These are phyloP conservation scores for Choristoneura rosaceana DNA, from an alignment of 2,888 invertebrate genomes.

Conservation along the genomic window DNA sequence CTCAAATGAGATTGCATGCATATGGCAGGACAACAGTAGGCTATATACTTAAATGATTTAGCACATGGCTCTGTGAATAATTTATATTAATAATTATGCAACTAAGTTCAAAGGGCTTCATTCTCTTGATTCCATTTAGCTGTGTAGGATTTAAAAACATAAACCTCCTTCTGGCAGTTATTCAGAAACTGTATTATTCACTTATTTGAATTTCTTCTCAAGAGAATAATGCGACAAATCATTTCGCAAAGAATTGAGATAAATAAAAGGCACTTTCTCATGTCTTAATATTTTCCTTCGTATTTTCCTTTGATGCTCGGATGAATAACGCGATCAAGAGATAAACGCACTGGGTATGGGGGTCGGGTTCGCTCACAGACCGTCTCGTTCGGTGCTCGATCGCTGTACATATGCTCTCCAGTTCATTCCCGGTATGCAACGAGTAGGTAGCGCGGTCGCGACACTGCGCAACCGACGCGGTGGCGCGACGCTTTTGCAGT, in stretches of 20 bases:
- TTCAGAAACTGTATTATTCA: conserved; percentile 44
- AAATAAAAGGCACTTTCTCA: conserved; percentile 69
- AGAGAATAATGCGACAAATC: conserved; percentile 54
- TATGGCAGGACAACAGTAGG: background rate
- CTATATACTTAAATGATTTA: background rate
- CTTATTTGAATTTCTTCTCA: conserved; percentile 44
- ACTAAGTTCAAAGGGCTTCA: background rate
- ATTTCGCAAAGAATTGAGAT: conserved; percentile 65
- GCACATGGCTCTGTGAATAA: background rate
- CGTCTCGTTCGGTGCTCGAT: conserved; percentile 51
- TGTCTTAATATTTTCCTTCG: conserved; percentile 73
- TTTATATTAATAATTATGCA: background rate
- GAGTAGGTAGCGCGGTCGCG: background rate
- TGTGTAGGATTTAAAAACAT: conserved; percentile 13
- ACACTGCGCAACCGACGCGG: conserved; percentile 2
- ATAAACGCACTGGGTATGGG: conserved; percentile 73
- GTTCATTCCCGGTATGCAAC: background rate
- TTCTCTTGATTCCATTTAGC: background rate
- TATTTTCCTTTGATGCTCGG: conserved; percentile 80
- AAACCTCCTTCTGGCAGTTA: background rate
- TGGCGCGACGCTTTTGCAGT: conserved; percentile 34
- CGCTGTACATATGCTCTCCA: conserved; percentile 54
- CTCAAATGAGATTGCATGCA: conserved; percentile 21
- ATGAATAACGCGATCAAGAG: conserved; percentile 82
- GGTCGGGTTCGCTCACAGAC: conserved; percentile 60